Base-by-base conservation (phyloP, 2,888 invertebrate genomes). In the Diogma glabrata region DNA sequence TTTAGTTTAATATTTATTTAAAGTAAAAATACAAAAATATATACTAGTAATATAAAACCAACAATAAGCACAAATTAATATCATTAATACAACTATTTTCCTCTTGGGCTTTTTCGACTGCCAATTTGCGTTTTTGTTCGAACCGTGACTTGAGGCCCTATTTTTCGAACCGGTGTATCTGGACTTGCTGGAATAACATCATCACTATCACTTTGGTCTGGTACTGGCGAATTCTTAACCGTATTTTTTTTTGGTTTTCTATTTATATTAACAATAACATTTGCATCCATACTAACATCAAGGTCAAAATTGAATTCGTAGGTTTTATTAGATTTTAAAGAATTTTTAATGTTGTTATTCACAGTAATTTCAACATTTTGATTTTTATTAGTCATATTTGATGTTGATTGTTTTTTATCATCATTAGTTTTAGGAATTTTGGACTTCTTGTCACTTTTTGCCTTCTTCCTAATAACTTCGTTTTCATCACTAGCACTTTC, bases 231-330 rank as follows among this genome's bases (percentile, higher is more conserved):
- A n/a, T 43, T 22, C 43, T n/a, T n/a, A 3, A 23, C 22, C n/a
- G 22, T 22, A 8, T 43, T 43, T 20, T 43, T 47, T 53, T 66
- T 67, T 55, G 64, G 65, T 55, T 69, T 69, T 14, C 70, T 64
- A 53, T 66, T 67, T 0, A 70, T 66, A 54, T 68, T 69, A 1
- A 70, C 66, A 51, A 70, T 60, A 26, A 70, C 66, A 60, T 70
- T 66, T n/a, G 70, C 68, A 55, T 70, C 70, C 62, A 69, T 58
- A 53, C 70, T 70, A 5, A 70, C 69, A 56, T 70, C 67, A 26
- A 70, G 53, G 52, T 70, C 69, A 49, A 70, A 66, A 58, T 70
- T 69, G 17, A 70, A 64, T 54, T 70, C 66, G 52, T 69, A 69
- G 0, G 65, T 67, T 58, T 70, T 70, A 2, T 60, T 61, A 12